Conservation (phyloP, 2,888 invertebrate genomes). For the Drosophila diplacantha region DNA sequence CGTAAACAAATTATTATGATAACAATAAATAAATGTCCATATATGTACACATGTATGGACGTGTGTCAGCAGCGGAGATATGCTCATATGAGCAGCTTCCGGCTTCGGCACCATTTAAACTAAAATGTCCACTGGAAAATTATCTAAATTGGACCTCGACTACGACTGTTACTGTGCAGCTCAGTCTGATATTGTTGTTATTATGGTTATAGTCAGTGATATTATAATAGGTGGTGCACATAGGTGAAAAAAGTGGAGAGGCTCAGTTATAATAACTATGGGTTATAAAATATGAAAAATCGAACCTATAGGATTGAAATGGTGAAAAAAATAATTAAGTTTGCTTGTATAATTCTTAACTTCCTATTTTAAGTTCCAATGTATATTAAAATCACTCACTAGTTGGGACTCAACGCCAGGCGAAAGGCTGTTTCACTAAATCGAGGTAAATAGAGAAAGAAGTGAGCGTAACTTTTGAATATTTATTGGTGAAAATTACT, state of each 20-base stretch:
- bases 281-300: neutral
- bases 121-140: conserved; percentile 51
- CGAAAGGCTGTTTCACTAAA: neutral
- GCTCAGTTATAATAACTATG: neutral
- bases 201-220: conserved; percentile 12
- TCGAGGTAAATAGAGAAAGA: neutral
- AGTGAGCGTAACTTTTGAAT: conserved; percentile 7
- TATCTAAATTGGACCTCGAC: conserved; percentile 56
- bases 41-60: neutral
- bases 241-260: conserved; percentile 1
- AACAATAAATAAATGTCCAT: conserved; percentile 21
- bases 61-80: conserved; percentile 52
- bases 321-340: too few relatives aligned
- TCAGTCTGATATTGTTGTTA: conserved; percentile 15
- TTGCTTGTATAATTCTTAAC: too few relatives aligned
- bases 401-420: neutral
- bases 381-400: neutral
- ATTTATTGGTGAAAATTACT: conserved; percentile 4
- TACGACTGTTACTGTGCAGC: conserved; percentile 32
- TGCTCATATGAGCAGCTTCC: conserved; percentile 68
- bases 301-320: neutral
- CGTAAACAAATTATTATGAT: conserved; percentile 26
- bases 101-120: conserved; percentile 44
- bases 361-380: too few relatives aligned
- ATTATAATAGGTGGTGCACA: too few relatives aligned